Evolutionary conservation across 2,113 vertebrate species (phyloP), one percentile per base, ranked within the genome.

Genomic region (Pogona vitticeps): DNA sequence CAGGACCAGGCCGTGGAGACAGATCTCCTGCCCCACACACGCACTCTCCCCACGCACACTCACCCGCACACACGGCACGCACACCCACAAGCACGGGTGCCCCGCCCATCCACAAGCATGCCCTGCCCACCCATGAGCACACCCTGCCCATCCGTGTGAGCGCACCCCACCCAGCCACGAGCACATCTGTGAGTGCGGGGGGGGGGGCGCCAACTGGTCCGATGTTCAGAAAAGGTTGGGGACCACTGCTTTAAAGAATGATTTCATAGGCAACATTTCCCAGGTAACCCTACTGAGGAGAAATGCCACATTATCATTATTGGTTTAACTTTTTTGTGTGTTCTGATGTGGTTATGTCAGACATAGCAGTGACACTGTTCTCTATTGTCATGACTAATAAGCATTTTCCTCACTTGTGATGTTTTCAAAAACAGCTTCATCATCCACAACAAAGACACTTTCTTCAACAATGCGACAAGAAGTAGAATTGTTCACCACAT

Each of bases 371-470:
- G 18, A 17, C 84, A 68, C 76, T 81, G 86, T 67, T 28, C 65
- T 86, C 79, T 86, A 80, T 87, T 40, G 71, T 56, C 23, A 40
- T 28, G 33, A 87, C 3, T 77, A 28, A 4, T 85, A 0, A 21
- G 1, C 73, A 21, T 65, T 80, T 52, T 82, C 91, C 81, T 91
- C 13, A 23, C 82, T 79, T 83, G 91, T 94, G 6, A 90, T 92
- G 90, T 92, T 93, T 76, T 96, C 96, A 93, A 91, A 71, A 91
- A 23, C 87, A 99, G 98, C 94, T 99, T 99, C 95, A 98, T 98
- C 96, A 98, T 99, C 93, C 98, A 98, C 96, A 98, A 99, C 96
- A 98, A 98, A 96, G 98, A 98, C 33, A 98, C 98, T 10, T 99
- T 99, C 96, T 99, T 99, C 97, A 98, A 97, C 93, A 99, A 99